Percentiles rank a stretch among this genome's conserved stretches.
These are phyloP conservation scores for Eptatretus atami DNA, from an alignment of 2,797 vertebrate species.

Conservation along the genomic window DNA sequence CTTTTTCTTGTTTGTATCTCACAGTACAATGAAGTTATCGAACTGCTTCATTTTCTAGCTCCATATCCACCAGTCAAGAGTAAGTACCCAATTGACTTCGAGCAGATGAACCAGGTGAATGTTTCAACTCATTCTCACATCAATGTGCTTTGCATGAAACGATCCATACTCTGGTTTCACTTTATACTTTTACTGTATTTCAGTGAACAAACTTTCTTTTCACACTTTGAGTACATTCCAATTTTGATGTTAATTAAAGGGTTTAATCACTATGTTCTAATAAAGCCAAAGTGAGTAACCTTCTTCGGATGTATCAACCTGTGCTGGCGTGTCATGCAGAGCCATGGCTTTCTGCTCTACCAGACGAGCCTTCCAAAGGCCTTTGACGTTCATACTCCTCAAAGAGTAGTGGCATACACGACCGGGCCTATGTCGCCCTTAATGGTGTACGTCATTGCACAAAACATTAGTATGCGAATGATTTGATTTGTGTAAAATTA, in stretches of 20 bases:
- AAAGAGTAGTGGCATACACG: constrained; percentile 26
- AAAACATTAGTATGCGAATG: not conserved
- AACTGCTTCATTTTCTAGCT: constrained; percentile 24
- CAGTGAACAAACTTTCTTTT: not conserved
- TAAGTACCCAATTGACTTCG: constrained; percentile 36
- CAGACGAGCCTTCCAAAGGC: constrained; percentile 32
- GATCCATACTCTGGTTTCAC: not conserved
- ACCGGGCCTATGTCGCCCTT: constrained; percentile 50
- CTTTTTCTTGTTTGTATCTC: constrained; percentile 8
- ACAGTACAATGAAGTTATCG: constrained; percentile 28
- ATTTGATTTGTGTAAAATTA: not conserved
- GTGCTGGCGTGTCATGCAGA: constrained; percentile 15
- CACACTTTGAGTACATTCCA: not conserved
- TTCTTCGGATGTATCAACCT: constrained; percentile 2
- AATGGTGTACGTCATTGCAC: constrained; percentile 27
- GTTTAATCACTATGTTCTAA: not conserved
- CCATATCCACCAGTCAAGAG: constrained; percentile 28
- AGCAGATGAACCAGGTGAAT: constrained; percentile 49
- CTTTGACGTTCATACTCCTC: constrained; percentile 26
- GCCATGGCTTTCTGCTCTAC: constrained; percentile 53
- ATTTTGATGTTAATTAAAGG: too few species aligned
- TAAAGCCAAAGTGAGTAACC: constrained; percentile 4
- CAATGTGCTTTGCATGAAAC: not conserved
- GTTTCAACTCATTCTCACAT: constrained; percentile 2
- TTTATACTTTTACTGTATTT: not conserved